These are phyloP conservation scores for Myotis planiceps DNA, from an alignment of 2,797 vertebrate genomes.

Conservation along the genomic window DNA sequence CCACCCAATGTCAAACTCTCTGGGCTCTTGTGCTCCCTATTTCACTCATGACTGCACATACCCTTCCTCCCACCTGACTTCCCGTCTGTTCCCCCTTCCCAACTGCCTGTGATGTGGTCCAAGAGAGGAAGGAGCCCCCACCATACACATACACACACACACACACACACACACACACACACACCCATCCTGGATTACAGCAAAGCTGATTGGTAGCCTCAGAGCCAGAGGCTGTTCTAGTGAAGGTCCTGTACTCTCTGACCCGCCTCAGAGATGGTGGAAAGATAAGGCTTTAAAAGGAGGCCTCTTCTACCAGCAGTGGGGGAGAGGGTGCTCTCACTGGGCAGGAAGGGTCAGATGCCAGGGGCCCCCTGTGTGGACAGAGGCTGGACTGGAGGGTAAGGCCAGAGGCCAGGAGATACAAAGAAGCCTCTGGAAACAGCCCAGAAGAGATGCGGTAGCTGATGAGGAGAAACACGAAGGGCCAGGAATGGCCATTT, in stretches of 20 bases:
- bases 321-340: neutral
- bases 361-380: neutral
- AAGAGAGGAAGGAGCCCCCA: neutral
- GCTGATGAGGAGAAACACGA: rapidly evolving
- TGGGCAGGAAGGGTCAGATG: neutral
- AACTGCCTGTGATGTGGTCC: neutral
- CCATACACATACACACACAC: no score
- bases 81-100: neutral
- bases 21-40: neutral
- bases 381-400: neutral
- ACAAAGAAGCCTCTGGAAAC: neutral
- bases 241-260: neutral
- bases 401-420: neutral
- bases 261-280: neutral
- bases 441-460: neutral
- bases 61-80: neutral
- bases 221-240: neutral
- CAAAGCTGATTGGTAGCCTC: neutral
- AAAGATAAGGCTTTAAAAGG: neutral
- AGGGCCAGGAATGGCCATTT: neutral
- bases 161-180: neutral
- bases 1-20: neutral
- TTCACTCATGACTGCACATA: neutral
- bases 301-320: no score
- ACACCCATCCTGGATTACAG: neutral